These are phyloP conservation scores for Leptarthrus brevirostris DNA, from an alignment of 2,888 invertebrate genomes.

Conservation along the genomic window DNA sequence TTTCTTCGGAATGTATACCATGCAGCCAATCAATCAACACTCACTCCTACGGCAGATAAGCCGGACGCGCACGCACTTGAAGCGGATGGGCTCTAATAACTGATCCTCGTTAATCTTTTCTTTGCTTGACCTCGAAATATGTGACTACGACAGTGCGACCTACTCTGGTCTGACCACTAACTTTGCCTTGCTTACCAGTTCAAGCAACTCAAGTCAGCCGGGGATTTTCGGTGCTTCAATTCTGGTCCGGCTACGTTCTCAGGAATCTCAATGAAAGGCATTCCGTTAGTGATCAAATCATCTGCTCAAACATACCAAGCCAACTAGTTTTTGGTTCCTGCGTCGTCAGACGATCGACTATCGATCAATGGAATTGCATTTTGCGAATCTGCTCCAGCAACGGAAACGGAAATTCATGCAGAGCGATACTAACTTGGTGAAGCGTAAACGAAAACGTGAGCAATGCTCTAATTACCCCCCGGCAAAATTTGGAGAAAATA, in stretches of 20 bases:
- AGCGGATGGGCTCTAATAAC: constrained; percentile 12
- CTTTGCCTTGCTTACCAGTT: not conserved
- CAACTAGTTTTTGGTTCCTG: not conserved
- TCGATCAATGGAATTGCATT: not conserved
- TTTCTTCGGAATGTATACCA: constrained; percentile 36
- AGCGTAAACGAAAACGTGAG: too few species aligned
- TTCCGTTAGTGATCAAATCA: not conserved
- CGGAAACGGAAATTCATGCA: not conserved
- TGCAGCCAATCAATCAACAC: not conserved
- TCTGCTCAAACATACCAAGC: not conserved
- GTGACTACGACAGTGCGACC: not conserved
- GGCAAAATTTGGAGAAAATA: too few species aligned
- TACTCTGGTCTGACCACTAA: not conserved
- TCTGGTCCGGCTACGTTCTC: not conserved
- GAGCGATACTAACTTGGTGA: too few species aligned
- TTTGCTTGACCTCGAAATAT: constrained; percentile 33
- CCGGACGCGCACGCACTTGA: constrained; percentile 39
- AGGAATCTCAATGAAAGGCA: not conserved
- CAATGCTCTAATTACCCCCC: too few species aligned
- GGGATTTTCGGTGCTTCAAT: not conserved
- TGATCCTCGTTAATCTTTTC: constrained; percentile 35
- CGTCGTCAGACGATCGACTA: not conserved
- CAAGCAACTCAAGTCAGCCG: not conserved
- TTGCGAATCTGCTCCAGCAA: not conserved
- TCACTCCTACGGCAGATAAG: constrained; percentile 25